Evolutionary conservation across 2,888 invertebrate species (phyloP).

Genomic region (Rotaria macrura): DNA sequence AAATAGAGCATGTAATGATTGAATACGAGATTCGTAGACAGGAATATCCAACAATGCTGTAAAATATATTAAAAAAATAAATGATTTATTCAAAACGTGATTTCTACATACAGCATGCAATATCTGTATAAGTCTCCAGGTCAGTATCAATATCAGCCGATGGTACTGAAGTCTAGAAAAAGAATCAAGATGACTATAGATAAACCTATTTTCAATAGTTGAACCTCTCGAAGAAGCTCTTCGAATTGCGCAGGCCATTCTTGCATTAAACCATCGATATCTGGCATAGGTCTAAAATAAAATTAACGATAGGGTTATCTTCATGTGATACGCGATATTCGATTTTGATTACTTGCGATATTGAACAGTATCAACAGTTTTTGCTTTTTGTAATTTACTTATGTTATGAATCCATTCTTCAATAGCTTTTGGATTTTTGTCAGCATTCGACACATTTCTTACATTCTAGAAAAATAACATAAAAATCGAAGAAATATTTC

Average conservation of each 20-base stretch:
- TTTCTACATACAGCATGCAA: conserved; percentile 61
- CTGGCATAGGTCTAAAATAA: conserved; percentile 65
- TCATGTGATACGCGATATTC: too few species aligned
- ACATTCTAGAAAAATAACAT: conserved; percentile 49
- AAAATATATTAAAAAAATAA: too few species aligned
- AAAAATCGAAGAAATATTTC: too few species aligned
- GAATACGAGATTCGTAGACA: conserved; percentile 62
- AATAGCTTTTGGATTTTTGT: conserved; percentile 68
- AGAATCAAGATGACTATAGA: neutral
- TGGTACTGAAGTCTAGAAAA: conserved; percentile 59
- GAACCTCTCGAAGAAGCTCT: conserved; percentile 60
- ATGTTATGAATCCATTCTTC: conserved; percentile 95
- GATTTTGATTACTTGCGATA: conserved; percentile 49
- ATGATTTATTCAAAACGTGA: too few species aligned
- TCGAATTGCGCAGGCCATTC: conserved; percentile 87
- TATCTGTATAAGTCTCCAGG: conserved; percentile 67
- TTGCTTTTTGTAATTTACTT: conserved; percentile 75
- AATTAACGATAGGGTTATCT: neutral
- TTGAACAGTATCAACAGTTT: conserved; percentile 71
- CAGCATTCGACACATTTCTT: conserved; percentile 70
- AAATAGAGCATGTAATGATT: conserved; percentile 73
- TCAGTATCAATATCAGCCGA: conserved; percentile 64
- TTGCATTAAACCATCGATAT: conserved; percentile 80
- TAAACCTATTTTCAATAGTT: neutral
- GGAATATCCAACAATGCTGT: conserved; percentile 75